phyloP scores from a whole-genome alignment of 1,140 invertebrate genomes.

The Aphidius gifuensis region DNA sequence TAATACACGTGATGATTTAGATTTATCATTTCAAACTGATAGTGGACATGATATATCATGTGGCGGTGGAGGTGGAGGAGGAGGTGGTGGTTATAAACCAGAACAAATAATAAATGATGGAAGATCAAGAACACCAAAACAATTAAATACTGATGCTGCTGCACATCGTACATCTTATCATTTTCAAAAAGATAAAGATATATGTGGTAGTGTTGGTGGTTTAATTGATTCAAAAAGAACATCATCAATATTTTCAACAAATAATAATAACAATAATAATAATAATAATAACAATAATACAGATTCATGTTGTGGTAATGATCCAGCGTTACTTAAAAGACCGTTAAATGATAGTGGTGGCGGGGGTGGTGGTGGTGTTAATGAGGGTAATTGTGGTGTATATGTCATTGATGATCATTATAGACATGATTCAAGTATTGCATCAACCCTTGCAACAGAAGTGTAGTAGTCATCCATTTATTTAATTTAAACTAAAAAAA shows the following conservation, averaged over 20 bases:
- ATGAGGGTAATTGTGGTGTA: conserved; percentile 51
- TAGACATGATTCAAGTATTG: conserved; percentile 53
- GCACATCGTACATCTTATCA: conserved; percentile 59
- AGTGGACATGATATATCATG: conserved; percentile 36
- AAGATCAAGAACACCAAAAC: conserved; percentile 65
- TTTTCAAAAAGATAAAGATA: conserved; percentile 51
- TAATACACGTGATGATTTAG: conserved; percentile 52
- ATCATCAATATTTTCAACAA: conserved; percentile 41
- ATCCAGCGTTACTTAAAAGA: conserved; percentile 51
- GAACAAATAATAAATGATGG: conserved; percentile 52
- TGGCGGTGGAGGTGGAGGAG: conserved; percentile 33
- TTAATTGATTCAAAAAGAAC: conserved; percentile 48
- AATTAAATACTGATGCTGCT: conserved; percentile 65
- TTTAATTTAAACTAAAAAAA: neutral
- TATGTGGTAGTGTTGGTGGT: conserved; percentile 42
- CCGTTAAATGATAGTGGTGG: conserved; percentile 40
- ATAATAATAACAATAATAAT: too few relatives aligned
- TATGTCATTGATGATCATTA: conserved; percentile 67
- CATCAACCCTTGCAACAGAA: conserved; percentile 62
- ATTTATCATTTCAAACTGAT: conserved; percentile 51
- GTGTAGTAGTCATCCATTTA: conserved; percentile 51
- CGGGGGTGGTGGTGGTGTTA: conserved; percentile 28
- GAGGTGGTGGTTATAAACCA: conserved; percentile 51
- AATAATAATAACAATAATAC: conserved; percentile 17
- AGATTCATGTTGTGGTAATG: conserved; percentile 37